phyloP scores from a whole-genome alignment of 2,888 invertebrate species.

The Drosophila merina region DNA sequence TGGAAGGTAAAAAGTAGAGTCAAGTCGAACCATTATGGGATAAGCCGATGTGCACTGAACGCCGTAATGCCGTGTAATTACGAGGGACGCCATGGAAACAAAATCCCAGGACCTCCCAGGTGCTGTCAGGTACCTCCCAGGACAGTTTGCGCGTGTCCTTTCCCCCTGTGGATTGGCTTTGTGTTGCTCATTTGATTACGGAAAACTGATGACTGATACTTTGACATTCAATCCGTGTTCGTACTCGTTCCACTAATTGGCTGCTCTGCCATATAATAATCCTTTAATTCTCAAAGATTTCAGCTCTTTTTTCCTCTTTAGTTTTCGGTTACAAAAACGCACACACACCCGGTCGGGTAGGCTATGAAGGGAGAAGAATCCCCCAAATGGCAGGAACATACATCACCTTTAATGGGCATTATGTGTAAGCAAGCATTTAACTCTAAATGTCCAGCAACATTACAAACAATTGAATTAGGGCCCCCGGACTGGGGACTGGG shows the following conservation, averaged over 20 bases:
- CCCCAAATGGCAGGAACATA: conserved; percentile 45
- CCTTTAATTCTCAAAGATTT: not conserved
- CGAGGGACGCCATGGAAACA: conserved; percentile 17
- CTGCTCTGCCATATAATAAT: not conserved
- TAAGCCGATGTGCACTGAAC: conserved; percentile 26
- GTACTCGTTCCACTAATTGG: not conserved
- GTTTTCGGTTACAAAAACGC: not conserved
- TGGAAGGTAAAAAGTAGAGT: not conserved
- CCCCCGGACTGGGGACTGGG: conserved; percentile 7
- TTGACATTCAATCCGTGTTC: not conserved
- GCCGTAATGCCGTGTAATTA: conserved; percentile 29
- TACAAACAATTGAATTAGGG: conserved; percentile 72
- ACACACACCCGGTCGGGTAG: no score
- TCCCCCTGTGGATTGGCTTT: conserved; percentile 11
- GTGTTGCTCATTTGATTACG: conserved; percentile 28
- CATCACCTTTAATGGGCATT: conserved; percentile 72
- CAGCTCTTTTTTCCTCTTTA: not conserved
- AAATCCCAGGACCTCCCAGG: not conserved
- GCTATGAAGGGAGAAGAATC: not conserved
- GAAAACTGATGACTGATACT: not conserved
- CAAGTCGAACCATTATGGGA: conserved; percentile 12
- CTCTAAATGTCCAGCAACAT: conserved; percentile 60
- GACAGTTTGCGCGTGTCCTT: not conserved
- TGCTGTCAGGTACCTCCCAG: no score
- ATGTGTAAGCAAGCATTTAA: conserved; percentile 70